Evolutionary conservation across 2,888 invertebrate genomes (phyloP).

Genomic region (Cenopis cana): DNA sequence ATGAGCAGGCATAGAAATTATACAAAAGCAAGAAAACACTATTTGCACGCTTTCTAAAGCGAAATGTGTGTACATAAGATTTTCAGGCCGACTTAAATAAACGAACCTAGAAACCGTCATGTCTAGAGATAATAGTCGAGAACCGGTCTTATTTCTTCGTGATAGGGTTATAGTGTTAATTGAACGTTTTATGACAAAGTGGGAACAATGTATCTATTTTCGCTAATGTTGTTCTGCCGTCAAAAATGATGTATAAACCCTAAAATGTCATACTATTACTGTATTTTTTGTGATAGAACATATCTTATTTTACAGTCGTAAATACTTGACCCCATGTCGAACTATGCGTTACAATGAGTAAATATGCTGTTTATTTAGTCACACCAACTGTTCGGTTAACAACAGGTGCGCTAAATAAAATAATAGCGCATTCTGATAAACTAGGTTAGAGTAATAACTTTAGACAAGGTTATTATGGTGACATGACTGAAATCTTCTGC

Average conservation of each 20-base stretch:
- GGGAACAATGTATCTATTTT: slow-evolving; percentile 60
- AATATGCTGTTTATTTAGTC: slow-evolving; percentile 32
- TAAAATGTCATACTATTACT: background rate
- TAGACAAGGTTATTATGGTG: background rate
- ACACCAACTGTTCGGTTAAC: slow-evolving; percentile 28
- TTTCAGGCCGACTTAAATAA: slow-evolving; percentile 38
- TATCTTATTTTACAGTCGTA: slow-evolving; percentile 58
- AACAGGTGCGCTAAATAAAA: slow-evolving; percentile 16
- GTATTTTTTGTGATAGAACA: background rate
- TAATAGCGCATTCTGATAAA: background rate
- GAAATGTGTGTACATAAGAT: slow-evolving; percentile 41
- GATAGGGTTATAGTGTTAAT: slow-evolving; percentile 4
- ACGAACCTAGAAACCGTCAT: slow-evolving; percentile 20
- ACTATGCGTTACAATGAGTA: slow-evolving; percentile 58
- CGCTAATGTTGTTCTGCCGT: slow-evolving; percentile 44
- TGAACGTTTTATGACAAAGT: slow-evolving; percentile 57
- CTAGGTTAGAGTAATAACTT: slow-evolving; percentile 1
- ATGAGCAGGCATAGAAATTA: slow-evolving; percentile 31
- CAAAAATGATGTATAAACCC: slow-evolving; percentile 16
- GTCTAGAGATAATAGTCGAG: slow-evolving; percentile 5
- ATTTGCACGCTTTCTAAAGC: slow-evolving; percentile 41
- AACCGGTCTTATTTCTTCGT: slow-evolving; percentile 5
- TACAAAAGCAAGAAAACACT: slow-evolving; percentile 37
- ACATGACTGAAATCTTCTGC: background rate
- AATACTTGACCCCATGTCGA: slow-evolving; percentile 57